Conservation (phyloP, 2,113 vertebrate species). For the Tetrao urogallus region DNA sequence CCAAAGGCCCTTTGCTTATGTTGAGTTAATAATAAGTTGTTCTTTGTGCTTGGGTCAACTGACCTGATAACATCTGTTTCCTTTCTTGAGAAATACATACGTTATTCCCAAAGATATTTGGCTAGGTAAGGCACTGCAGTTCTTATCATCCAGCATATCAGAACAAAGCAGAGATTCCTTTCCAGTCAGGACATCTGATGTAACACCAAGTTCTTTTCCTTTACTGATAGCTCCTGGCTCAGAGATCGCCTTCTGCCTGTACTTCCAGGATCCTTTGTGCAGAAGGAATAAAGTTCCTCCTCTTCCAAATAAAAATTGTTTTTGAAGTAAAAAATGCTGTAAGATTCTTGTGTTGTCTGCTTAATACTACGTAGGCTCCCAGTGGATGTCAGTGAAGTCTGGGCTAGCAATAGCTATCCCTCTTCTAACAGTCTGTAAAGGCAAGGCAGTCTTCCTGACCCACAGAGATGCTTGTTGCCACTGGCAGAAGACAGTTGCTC, state of each 20-base stretch:
- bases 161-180: neutral
- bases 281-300: neutral
- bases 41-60: slow-evolving; percentile 1
- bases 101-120: neutral
- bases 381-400: neutral
- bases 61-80: slow-evolving; percentile 13
- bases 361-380: neutral
- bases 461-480: rapidly evolving
- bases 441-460: neutral
- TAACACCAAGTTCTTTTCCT: neutral
- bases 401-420: neutral
- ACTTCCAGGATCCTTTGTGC: neutral
- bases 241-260: neutral
- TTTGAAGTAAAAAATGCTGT: rapidly evolving
- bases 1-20: neutral
- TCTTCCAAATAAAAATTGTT: neutral
- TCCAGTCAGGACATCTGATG: neutral
- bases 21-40: slow-evolving; percentile 20
- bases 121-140: neutral
- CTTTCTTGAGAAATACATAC: slow-evolving; percentile 22
- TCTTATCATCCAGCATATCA: neutral
- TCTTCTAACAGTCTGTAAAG: neutral
- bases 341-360: neutral
- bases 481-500: neutral
- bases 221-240: neutral